Evolutionary conservation across 2,797 vertebrate genomes (phyloP).

Genomic region (Rhabdomys pumilio): DNA sequence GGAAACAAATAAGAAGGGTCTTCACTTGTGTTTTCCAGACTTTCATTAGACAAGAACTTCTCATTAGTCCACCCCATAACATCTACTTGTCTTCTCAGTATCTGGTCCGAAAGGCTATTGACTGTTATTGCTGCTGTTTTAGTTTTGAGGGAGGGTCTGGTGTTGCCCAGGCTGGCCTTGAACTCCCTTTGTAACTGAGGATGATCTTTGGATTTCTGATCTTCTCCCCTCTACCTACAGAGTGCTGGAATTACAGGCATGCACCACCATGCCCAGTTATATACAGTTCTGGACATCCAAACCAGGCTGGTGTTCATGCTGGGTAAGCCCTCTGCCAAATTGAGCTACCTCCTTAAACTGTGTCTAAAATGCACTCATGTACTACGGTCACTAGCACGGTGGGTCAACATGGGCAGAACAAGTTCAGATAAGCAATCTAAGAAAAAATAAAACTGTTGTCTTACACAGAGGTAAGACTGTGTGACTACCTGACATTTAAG

Average conservation of each 20-base stretch:
- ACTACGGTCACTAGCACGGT: not conserved
- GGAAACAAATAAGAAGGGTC: not conserved
- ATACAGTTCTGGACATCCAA: not conserved
- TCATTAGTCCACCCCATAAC: not conserved
- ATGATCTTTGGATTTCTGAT: not conserved
- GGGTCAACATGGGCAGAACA: not conserved
- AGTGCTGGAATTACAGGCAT: not conserved
- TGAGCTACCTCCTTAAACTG: not conserved
- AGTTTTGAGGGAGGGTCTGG: not conserved
- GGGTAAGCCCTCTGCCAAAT: not conserved
- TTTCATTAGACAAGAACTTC: not conserved
- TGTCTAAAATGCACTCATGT: not conserved
- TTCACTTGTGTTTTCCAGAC: not conserved
- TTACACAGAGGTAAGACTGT: not conserved
- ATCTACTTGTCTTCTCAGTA: not conserved
- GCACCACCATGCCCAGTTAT: no score
- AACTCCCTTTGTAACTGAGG: not conserved
- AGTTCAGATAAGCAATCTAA: not conserved
- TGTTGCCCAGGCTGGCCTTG: not conserved
- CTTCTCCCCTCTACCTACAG: not conserved
- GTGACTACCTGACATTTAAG: not conserved
- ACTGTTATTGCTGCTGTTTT: not conserved
- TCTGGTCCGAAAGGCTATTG: not conserved
- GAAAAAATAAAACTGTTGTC: not conserved
- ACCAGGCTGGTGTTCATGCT: not conserved